A percentile compares a stretch with the other conserved stretches of the same genome.
Conservation (phyloP, 2,113 vertebrate species). For the Corythaixoides concolor region DNA sequence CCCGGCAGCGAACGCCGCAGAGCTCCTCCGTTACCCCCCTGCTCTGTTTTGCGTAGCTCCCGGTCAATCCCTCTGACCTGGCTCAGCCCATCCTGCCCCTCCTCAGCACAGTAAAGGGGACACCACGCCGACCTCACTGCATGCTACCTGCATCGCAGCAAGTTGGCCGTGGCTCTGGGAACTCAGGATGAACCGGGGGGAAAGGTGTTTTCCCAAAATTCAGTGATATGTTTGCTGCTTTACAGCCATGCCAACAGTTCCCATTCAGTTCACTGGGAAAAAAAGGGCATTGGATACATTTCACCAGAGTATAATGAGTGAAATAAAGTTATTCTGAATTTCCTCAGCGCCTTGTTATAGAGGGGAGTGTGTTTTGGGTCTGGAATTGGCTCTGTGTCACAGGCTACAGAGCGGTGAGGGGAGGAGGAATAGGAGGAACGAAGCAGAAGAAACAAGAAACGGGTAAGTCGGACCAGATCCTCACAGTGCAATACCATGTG, state of each 20-base stretch:
- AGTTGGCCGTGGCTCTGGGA: background rate
- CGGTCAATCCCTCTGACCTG: background rate
- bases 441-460: background rate
- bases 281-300: background rate
- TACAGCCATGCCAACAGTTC: background rate
- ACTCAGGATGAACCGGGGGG: background rate
- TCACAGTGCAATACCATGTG: conserved; percentile 45
- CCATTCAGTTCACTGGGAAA: background rate
- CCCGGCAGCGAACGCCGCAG: accelerated
- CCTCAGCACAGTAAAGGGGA: background rate
- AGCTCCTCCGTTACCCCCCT: background rate
- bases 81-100: background rate
- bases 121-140: background rate
- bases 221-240: background rate
- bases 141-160: background rate
- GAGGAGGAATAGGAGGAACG: background rate
- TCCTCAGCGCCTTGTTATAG: conserved; percentile 7
- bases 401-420: background rate
- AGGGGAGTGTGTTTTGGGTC: background rate
- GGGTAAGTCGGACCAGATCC: background rate
- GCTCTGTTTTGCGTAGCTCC: background rate
- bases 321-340: background rate
- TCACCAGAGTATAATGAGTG: background rate
- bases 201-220: background rate
- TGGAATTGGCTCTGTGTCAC: background rate